Evolutionary conservation across 2,113 vertebrate genomes (phyloP).

Genomic region (Antennarius striatus): DNA sequence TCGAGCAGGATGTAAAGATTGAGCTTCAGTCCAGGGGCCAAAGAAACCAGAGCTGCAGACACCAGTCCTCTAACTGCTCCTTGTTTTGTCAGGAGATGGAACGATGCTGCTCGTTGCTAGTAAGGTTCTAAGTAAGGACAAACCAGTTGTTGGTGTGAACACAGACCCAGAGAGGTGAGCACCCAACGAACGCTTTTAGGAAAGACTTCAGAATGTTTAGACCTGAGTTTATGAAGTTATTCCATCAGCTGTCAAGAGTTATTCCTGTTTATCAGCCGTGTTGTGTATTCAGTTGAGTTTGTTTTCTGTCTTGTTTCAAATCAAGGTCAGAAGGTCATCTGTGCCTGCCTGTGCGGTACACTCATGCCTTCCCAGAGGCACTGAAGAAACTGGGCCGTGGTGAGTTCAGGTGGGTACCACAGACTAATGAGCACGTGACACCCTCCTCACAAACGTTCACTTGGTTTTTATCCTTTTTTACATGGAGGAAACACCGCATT

Average conservation of each 20-base stretch:
- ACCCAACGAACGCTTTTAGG: neutral
- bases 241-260: too few species aligned
- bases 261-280: neutral
- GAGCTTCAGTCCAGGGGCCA: slow-evolving; percentile 1
- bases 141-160: slow-evolving; percentile 96
- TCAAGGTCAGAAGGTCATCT: slow-evolving; percentile 93
- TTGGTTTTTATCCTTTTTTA: too few species aligned
- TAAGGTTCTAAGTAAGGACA: slow-evolving; percentile 92
- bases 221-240: neutral
- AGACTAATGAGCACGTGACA: neutral
- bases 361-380: slow-evolving; percentile 91
- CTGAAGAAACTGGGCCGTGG: slow-evolving; percentile 89
- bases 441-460: too few species aligned
- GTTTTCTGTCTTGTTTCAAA: slow-evolving; percentile 13
- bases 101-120: slow-evolving; percentile 98
- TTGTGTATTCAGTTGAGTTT: neutral
- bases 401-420: slow-evolving; percentile 93
- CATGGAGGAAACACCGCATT: too few species aligned
- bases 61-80: slow-evolving; percentile 40
- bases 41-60: slow-evolving; percentile 30
- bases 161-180: slow-evolving; percentile 97
- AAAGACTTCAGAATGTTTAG: neutral
- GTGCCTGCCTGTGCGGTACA: slow-evolving; percentile 93
- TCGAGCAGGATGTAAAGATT: neutral
- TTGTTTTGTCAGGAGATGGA: slow-evolving; percentile 86